Evolutionary conservation across 1,140 invertebrate species (phyloP).

Genomic region (Eulimnadia texana): DNA sequence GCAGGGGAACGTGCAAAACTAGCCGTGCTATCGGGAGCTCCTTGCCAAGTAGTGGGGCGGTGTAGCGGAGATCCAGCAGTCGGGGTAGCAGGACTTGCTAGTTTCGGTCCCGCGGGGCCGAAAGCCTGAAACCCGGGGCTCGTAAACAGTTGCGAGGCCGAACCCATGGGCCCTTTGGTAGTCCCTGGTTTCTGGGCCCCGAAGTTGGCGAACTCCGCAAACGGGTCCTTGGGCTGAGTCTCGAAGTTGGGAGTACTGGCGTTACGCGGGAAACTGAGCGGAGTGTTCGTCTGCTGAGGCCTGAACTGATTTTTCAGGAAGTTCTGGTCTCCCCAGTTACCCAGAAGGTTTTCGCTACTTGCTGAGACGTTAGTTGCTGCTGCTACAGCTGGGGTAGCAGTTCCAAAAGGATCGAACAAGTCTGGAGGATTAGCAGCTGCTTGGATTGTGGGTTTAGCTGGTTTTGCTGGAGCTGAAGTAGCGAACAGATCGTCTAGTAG

Average conservation of each 20-base stretch:
- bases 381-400: background rate
- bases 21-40: background rate
- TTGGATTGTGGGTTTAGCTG: constrained; percentile 14
- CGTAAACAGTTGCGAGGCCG: background rate
- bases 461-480: constrained; percentile 6
- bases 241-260: constrained; percentile 42
- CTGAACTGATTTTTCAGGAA: background rate
- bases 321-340: constrained; percentile 11
- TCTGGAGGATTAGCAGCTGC: constrained; percentile 19
- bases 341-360: constrained; percentile 13
- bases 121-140: background rate
- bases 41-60: background rate
- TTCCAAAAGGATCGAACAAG: constrained; percentile 23
- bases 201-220: constrained; percentile 36
- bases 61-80: background rate
- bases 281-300: background rate
- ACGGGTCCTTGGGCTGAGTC: constrained; percentile 35
- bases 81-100: background rate
- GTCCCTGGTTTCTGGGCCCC: constrained; percentile 29
- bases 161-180: constrained; percentile 8
- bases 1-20: background rate
- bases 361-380: constrained; percentile 6
- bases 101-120: no score
- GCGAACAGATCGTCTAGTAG: constrained; percentile 35
- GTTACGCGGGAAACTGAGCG: constrained; percentile 33